phyloP scores from a whole-genome alignment of 1,140 invertebrate genomes.

The Heliconius nattereri region DNA sequence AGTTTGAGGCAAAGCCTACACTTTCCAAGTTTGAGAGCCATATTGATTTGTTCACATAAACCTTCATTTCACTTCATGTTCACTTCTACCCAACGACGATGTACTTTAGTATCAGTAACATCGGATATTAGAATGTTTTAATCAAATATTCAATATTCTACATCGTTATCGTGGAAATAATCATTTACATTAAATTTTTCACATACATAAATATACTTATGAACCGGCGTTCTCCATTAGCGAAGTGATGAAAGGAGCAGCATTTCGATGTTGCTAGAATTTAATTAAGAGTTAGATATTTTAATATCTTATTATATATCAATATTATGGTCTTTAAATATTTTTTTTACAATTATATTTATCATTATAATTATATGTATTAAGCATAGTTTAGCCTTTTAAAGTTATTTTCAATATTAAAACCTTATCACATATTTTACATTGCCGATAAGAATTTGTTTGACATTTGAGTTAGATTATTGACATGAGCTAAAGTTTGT shows the following conservation, averaged over 20 bases:
- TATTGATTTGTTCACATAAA: slow-evolving; percentile 73
- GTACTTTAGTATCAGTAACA: slow-evolving; percentile 26
- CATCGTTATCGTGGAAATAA: slow-evolving; percentile 15
- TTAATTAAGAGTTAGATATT: neutral
- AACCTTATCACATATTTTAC: neutral
- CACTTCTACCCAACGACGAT: slow-evolving; percentile 43
- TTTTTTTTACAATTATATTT: neutral
- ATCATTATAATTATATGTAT: neutral
- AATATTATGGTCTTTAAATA: neutral
- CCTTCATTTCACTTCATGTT: slow-evolving; percentile 64
- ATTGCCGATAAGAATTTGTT: neutral
- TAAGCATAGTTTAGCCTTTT: neutral
- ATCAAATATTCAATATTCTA: slow-evolving; percentile 30
- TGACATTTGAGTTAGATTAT: neutral
- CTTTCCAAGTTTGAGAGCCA: slow-evolving; percentile 79
- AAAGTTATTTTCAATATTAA: neutral
- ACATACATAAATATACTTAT: slow-evolving; percentile 34
- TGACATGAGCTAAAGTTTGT: neutral
- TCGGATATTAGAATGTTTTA: neutral
- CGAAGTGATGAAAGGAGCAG: slow-evolving; percentile 19
- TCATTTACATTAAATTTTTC: slow-evolving; percentile 30
- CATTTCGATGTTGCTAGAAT: slow-evolving; percentile 25
- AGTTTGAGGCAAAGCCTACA: slow-evolving; percentile 80
- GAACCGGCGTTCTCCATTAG: slow-evolving; percentile 40
- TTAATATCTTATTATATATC: neutral